These are phyloP conservation scores for Drosophila pectinifera DNA, from an alignment of 1,140 invertebrate species.

Conservation along the genomic window DNA sequence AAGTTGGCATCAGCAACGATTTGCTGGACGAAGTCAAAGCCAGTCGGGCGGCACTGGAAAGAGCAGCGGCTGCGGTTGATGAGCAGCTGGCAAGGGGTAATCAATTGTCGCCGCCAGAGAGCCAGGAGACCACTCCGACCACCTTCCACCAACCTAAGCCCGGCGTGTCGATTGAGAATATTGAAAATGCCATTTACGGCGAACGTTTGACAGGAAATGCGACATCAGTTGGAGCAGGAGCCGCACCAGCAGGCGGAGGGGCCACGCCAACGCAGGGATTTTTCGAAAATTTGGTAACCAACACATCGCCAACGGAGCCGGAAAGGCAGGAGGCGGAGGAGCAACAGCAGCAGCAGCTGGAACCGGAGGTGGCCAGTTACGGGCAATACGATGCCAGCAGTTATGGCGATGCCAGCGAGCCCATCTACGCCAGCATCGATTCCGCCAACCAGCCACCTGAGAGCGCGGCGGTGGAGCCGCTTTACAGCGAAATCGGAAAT, in stretches of 20 bases:
- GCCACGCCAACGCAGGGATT: slow-evolving; percentile 49
- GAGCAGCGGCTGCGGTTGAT: slow-evolving; percentile 80
- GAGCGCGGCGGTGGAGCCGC: slow-evolving; percentile 46
- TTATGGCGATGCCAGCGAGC: slow-evolving; percentile 61
- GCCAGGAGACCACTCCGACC: slow-evolving; percentile 26
- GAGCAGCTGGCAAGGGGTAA: slow-evolving; percentile 75
- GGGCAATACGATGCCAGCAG: slow-evolving; percentile 65
- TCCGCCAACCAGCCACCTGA: slow-evolving; percentile 44
- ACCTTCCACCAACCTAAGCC: slow-evolving; percentile 42
- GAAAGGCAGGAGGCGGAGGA: slow-evolving; percentile 10
- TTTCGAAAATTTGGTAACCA: slow-evolving; percentile 66
- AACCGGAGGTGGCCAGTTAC: slow-evolving; percentile 46
- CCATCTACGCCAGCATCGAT: slow-evolving; percentile 72
- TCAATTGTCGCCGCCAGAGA: slow-evolving; percentile 67
- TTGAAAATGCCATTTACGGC: slow-evolving; percentile 84
- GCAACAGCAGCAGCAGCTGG: slow-evolving; percentile 13
- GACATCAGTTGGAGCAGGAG: slow-evolving; percentile 13
- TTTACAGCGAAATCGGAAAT: slow-evolving; percentile 81
- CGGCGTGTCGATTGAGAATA: slow-evolving; percentile 82
- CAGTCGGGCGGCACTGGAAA: slow-evolving; percentile 64
- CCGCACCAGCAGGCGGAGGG: slow-evolving; percentile 2
- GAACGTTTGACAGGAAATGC: slow-evolving; percentile 68
- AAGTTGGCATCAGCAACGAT: slow-evolving; percentile 70
- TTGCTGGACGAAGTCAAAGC: slow-evolving; percentile 77
- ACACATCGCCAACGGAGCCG: slow-evolving; percentile 24